Conservation (phyloP, 2,797 vertebrate species). For the Knipowitschia caucasica region DNA sequence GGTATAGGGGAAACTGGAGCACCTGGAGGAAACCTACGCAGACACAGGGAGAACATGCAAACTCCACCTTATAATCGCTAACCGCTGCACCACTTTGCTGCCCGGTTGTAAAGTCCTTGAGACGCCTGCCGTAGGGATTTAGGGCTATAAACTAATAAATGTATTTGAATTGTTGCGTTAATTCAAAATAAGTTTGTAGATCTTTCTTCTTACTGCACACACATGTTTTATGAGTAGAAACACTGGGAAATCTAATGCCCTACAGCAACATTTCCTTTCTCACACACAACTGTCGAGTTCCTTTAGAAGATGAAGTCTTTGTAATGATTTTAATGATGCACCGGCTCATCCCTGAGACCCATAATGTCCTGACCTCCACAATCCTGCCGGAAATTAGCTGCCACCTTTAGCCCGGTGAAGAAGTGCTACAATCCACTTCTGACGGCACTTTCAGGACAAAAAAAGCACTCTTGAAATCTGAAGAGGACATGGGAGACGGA, state of each 20-base stretch:
- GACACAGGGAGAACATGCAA: too few species aligned
- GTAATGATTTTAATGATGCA: slow-evolving; percentile 13
- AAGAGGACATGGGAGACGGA: slow-evolving; percentile 41
- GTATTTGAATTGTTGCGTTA: too few species aligned
- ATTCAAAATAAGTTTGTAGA: too few species aligned
- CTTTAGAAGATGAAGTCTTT: slow-evolving; percentile 15
- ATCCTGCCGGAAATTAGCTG: slow-evolving; percentile 42
- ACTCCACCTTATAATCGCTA: too few species aligned
- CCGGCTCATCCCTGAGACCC: slow-evolving; percentile 19
- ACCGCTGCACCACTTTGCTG: too few species aligned
- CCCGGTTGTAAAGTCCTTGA: too few species aligned
- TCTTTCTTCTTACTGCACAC: too few species aligned
- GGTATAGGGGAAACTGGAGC: too few species aligned
- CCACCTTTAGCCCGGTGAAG: slow-evolving; percentile 26
- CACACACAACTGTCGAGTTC: neutral
- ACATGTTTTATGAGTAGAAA: too few species aligned
- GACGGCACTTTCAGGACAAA: slow-evolving; percentile 27
- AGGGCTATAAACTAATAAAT: too few species aligned
- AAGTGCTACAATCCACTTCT: slow-evolving; percentile 10
- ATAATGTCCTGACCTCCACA: slow-evolving; percentile 9
- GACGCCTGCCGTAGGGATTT: too few species aligned
- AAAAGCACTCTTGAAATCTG: slow-evolving; percentile 29
- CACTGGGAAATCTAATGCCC: neutral
- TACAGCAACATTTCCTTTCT: neutral
- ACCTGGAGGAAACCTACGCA: too few species aligned